A percentile compares a stretch with the other conserved stretches of the same genome.
Conservation (phyloP, 2,113 vertebrate species). For the Morphnarchus princeps region DNA sequence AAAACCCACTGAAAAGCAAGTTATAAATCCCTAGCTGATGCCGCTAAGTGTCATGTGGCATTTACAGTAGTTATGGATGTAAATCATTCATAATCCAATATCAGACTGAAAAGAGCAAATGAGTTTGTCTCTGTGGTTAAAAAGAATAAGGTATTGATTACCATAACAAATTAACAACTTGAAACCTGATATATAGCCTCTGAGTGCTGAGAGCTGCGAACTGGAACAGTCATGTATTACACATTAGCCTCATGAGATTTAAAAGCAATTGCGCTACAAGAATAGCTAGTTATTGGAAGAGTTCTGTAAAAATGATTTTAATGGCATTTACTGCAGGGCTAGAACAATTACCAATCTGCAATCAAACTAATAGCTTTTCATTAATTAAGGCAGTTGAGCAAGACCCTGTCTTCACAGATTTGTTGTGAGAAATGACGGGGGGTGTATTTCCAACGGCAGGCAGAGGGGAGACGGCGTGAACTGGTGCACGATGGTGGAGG, state of each 20-base stretch:
- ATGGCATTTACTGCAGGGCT: conserved; percentile 10
- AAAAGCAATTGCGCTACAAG: conserved; percentile 48
- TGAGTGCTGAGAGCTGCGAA: conserved; percentile 18
- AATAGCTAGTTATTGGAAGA: conserved; percentile 53
- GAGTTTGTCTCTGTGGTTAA: conserved; percentile 43
- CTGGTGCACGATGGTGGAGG: not conserved
- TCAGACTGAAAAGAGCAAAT: conserved; percentile 34
- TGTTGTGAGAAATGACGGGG: not conserved
- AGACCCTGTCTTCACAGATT: not conserved
- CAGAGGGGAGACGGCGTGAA: not conserved
- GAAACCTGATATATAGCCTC: conserved; percentile 38
- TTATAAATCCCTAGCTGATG: not conserved
- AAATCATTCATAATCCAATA: conserved; percentile 38
- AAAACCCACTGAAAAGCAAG: not conserved
- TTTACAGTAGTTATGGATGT: conserved; percentile 25
- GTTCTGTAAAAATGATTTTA: conserved; percentile 49
- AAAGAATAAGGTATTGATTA: conserved; percentile 56
- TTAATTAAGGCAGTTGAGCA: conserved; percentile 39
- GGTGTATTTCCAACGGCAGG: not conserved
- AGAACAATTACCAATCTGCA: conserved; percentile 31
- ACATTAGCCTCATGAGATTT: conserved; percentile 13
- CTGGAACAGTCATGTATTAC: conserved; percentile 36
- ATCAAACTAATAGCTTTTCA: conserved; percentile 48
- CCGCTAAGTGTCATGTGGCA: not conserved
- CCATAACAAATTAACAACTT: conserved; percentile 54